Percentiles rank a stretch among this genome's conserved stretches.
These are phyloP conservation scores for Lethenteron camtschaticum DNA, from an alignment of 2,113 vertebrate genomes.

Conservation along the genomic window DNA sequence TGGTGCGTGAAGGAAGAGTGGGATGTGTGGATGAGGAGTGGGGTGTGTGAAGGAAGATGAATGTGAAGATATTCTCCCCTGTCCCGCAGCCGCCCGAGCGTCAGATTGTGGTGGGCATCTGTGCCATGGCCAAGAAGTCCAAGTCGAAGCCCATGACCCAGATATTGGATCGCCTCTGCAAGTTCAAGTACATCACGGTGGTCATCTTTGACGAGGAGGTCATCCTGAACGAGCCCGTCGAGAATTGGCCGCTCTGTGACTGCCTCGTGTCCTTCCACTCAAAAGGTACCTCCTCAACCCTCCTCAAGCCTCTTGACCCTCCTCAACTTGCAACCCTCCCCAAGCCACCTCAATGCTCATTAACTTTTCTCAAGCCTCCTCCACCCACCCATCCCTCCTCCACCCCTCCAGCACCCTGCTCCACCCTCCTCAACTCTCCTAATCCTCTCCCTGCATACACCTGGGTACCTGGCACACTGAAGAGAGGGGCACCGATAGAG, in stretches of 20 bases:
- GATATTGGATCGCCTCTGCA: conserved; percentile 85
- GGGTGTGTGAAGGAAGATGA: neutral
- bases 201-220: conserved; percentile 88
- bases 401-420: neutral
- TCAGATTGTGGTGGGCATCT: conserved; percentile 89
- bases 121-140: conserved; percentile 98
- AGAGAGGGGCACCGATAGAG: too few species aligned
- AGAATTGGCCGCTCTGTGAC: conserved; percentile 88
- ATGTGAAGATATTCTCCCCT: conserved; percentile 3
- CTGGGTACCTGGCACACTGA: too few species aligned
- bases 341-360: neutral
- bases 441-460: too few species aligned
- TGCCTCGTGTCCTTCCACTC: conserved; percentile 97
- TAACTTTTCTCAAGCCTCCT: neutral
- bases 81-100: conserved; percentile 47
- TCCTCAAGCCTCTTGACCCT: neutral
- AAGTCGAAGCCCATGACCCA: conserved; percentile 99
- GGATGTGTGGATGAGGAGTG: neutral
- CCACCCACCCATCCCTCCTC: neutral
- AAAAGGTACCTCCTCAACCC: conserved; percentile 36
- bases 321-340: neutral
- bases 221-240: conserved; percentile 78
- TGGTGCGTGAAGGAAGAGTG: neutral
- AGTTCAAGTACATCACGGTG: conserved; percentile 87
- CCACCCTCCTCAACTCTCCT: neutral